Conservation (phyloP, 2,113 vertebrate species). For the Cariama cristata region DNA sequence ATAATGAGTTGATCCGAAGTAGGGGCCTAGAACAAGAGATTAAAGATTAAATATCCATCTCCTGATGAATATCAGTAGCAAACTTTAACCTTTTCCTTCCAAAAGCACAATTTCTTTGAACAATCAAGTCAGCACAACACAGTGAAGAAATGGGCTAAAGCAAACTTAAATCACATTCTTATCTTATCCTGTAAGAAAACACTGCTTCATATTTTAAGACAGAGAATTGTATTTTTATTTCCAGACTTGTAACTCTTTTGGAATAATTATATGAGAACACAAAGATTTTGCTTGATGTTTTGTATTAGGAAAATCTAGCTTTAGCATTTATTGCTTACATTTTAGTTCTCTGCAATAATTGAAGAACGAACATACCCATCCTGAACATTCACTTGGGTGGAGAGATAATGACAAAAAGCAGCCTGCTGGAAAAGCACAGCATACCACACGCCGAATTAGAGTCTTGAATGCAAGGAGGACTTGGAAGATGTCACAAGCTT, state of each 20-base stretch:
- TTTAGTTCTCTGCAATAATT: constrained; percentile 21
- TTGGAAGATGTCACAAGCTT: constrained; percentile 65
- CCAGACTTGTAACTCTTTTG: neutral
- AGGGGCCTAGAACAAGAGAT: constrained; percentile 86
- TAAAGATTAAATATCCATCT: constrained; percentile 92
- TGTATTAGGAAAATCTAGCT: constrained; percentile 25
- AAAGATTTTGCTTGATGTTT: constrained; percentile 26
- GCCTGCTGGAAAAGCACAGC: constrained; percentile 70
- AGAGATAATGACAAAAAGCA: constrained; percentile 73
- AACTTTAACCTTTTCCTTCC: constrained; percentile 90
- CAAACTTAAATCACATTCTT: constrained; percentile 43
- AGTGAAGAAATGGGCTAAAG: constrained; percentile 52
- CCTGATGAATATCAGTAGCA: constrained; percentile 88
- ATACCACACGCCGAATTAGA: constrained; percentile 71
- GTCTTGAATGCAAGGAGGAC: constrained; percentile 70
- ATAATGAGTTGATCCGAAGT: constrained; percentile 91
- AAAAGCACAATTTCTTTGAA: constrained; percentile 77
- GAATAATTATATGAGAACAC: constrained; percentile 16
- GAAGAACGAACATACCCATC: constrained; percentile 57
- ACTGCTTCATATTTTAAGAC: constrained; percentile 20
- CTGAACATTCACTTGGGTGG: constrained; percentile 65
- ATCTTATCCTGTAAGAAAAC: constrained; percentile 33
- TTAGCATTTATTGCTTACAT: constrained; percentile 37
- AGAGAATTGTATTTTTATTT: constrained; percentile 1
- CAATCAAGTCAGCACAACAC: constrained; percentile 53